Conservation (phyloP, 2,888 invertebrate genomes). For the Nyleta sp. region DNA sequence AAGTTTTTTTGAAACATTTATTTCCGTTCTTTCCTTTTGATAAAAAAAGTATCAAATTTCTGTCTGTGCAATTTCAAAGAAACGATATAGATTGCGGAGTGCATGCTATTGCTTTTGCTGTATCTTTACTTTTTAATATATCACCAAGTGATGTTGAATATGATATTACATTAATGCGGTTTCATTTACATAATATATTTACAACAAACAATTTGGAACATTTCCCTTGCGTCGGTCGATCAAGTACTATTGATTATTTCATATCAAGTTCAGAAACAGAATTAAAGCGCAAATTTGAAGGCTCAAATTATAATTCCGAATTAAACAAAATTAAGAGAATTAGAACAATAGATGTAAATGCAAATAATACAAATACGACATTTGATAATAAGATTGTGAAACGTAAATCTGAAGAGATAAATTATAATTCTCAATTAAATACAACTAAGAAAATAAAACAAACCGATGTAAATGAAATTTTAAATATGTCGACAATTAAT, state of each 20-base stretch:
- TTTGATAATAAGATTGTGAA: too few relatives aligned
- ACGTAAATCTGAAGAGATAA: too few relatives aligned
- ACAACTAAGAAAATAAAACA: background rate
- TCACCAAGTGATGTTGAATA: background rate
- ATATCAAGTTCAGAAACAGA: too few relatives aligned
- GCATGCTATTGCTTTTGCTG: slow-evolving; percentile 3
- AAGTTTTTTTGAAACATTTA: slow-evolving; percentile 1
- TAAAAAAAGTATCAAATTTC: background rate
- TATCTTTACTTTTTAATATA: slow-evolving; percentile 3
- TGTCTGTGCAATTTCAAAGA: background rate
- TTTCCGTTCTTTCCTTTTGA: slow-evolving; percentile 14
- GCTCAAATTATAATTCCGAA: too few relatives aligned
- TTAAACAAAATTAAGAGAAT: too few relatives aligned
- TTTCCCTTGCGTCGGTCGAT: slow-evolving; percentile 1
- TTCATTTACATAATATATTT: slow-evolving; percentile 18
- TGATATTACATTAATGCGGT: slow-evolving; percentile 3
- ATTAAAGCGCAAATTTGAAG: too few relatives aligned
- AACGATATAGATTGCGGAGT: slow-evolving; percentile 23
- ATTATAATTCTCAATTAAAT: background rate
- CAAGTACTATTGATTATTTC: background rate
- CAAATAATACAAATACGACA: too few relatives aligned
- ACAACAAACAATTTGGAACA: slow-evolving; percentile 1
- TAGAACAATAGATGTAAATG: too few relatives aligned
- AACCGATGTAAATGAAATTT: too few relatives aligned
- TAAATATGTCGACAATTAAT: too few relatives aligned